phyloP scores from a whole-genome alignment of 2,888 invertebrate species.

The Loripinus fragilis region DNA sequence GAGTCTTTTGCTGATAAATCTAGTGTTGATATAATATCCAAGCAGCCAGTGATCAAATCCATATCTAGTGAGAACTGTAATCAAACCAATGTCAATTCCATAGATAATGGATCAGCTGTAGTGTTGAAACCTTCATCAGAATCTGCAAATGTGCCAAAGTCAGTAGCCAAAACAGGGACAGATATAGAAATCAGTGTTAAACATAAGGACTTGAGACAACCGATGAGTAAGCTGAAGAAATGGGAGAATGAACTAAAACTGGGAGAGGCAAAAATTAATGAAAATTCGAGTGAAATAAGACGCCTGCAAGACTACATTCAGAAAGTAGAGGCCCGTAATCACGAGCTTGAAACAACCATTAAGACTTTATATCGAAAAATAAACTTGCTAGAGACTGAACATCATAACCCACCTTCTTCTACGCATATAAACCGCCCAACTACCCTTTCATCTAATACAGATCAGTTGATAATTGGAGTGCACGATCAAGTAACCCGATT shows the following conservation, averaged over 20 bases:
- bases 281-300: not conserved
- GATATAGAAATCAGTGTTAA: not conserved
- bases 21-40: too few relatives aligned
- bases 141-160: too few relatives aligned
- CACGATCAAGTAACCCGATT: not conserved
- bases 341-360: not conserved
- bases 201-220: not conserved
- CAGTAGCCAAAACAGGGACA: too few relatives aligned
- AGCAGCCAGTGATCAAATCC: too few relatives aligned
- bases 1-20: too few relatives aligned
- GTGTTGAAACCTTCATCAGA: too few relatives aligned
- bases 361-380: not conserved
- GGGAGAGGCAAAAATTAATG: not conserved
- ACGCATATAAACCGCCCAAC: not conserved
- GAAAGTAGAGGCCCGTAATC: conserved; percentile 5
- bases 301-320: not conserved
- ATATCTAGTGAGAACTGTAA: too few relatives aligned
- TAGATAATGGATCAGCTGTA: too few relatives aligned
- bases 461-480: not conserved
- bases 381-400: not conserved
- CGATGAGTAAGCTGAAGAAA: not conserved
- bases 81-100: too few relatives aligned
- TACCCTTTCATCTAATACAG: not conserved
- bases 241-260: conserved; percentile 8
- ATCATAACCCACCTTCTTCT: not conserved